Percentiles rank a stretch among this genome's conserved stretches.
These are phyloP conservation scores for Melierax canorus DNA, from an alignment of 2,113 vertebrate genomes.

Conservation along the genomic window DNA sequence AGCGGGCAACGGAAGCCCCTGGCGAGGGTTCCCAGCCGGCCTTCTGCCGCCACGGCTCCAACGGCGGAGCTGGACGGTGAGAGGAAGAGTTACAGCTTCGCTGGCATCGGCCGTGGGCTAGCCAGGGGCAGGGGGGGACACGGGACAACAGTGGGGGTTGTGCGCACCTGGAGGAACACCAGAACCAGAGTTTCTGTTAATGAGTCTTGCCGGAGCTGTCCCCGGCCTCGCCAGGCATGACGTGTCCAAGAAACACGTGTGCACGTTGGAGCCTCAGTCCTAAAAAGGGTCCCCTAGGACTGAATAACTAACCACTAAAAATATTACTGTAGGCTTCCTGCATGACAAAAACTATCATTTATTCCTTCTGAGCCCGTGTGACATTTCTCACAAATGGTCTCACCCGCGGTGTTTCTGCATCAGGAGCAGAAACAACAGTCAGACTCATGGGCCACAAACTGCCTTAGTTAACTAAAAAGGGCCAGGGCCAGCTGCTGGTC, in stretches of 20 bases:
- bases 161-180: no score
- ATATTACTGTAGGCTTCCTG: not conserved
- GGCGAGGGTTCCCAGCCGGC: no score
- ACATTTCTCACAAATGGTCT: not conserved
- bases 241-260: fast-evolving
- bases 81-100: no score
- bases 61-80: no score
- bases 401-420: not conserved
- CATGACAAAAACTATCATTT: not conserved
- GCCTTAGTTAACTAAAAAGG: not conserved
- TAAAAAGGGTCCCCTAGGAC: not conserved
- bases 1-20: no score
- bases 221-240: not conserved
- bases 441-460: not conserved
- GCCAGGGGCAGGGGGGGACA: no score
- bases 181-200: not conserved
- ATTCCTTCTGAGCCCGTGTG: not conserved
- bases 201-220: fast-evolving
- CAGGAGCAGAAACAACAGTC: no score
- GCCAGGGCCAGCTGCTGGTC: not conserved
- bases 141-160: no score
- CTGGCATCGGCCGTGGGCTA: no score
- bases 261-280: not conserved
- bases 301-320: not conserved
- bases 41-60: no score